Base-by-base conservation (phyloP, 30 jellyfish, hydroid and myxozoan genomes). In the Hydractinia echinata region DNA sequence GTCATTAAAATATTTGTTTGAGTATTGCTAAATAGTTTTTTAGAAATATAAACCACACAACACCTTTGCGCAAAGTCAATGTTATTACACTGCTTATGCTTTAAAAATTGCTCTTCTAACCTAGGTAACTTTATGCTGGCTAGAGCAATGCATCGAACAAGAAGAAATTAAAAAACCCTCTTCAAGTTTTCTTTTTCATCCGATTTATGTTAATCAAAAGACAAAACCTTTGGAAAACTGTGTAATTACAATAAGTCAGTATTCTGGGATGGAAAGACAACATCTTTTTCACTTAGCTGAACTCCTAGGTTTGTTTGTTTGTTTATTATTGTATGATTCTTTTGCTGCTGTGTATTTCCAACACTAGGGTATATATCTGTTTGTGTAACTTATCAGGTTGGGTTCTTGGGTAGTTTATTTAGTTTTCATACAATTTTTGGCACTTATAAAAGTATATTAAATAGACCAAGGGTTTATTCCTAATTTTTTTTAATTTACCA, bases 111-210 rank as follows among this genome's bases (percentile, higher is more conserved):
- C 15, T 18, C 19, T 9, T 10, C 18, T 51, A 0, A 9, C 4
- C 51, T 10, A 94, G 99, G 96, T 80, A 20, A 94, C 99, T 8
- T 58, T 94, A 60, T 85, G 96, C 67, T 94, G 99, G 99, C 76
- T 94, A 48, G 97, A 88, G 85, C 96, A 88, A 71, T 77, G 91
- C 5, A 48, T 88, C 51, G 99, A 94, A 51, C 62, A 66, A 52
- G 95, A 88, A 48, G 85, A 48, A 51, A 21, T 94, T 8, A 62
- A 83, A 9, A 87, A 87, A 9, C 55, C 79, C 18, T 44, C 30
- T 30, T 61, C 94, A 14, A 54, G 84, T 56, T 94, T 83, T 55
- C 69, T 94, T 66, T 94, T 73, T 76, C 96, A 94, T 6, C 99
- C 99, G 18, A 79, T 88, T 60, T 77, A 54, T 54, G 69, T 88